A percentile compares a stretch with the other conserved stretches of the same genome.
Evolutionary conservation across 2,888 invertebrate genomes (phyloP).

Genomic region (Tiliacea aurago): DNA sequence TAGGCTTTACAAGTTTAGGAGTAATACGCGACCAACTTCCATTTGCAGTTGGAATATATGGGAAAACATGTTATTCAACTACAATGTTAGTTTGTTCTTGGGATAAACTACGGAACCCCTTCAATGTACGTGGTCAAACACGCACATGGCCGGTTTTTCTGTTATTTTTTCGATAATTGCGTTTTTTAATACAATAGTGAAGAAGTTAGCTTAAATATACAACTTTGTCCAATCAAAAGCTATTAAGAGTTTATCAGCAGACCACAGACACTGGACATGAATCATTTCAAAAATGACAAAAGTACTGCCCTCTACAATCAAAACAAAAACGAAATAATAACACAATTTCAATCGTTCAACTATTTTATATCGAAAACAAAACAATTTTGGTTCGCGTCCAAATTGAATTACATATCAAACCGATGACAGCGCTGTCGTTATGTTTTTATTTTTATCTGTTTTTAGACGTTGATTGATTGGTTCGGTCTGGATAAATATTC

Average conservation of each 20-base stretch:
- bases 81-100: no score
- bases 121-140: no score
- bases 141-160: no score
- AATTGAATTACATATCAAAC: conserved; percentile 64
- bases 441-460: conserved; percentile 61
- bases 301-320: conserved; percentile 11
- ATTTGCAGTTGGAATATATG: no score
- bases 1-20: no score
- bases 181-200: no score
- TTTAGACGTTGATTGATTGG: conserved; percentile 59
- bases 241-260: not conserved
- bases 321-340: conserved; percentile 35
- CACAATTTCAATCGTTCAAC: conserved; percentile 49
- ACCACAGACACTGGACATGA: not conserved
- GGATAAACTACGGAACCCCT: no score
- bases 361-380: conserved; percentile 55
- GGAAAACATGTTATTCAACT: no score
- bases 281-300: not conserved
- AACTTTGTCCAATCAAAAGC: not conserved
- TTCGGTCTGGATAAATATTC: conserved; percentile 51
- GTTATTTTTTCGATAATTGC: no score
- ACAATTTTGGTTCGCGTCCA: conserved; percentile 52
- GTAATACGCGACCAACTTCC: no score
- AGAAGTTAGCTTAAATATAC: not conserved
- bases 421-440: conserved; percentile 59